Percentiles rank a stretch among this genome's conserved stretches.
These are phyloP conservation scores for Apteryx mantelli DNA, from an alignment of 2,113 vertebrate species.

Conservation along the genomic window DNA sequence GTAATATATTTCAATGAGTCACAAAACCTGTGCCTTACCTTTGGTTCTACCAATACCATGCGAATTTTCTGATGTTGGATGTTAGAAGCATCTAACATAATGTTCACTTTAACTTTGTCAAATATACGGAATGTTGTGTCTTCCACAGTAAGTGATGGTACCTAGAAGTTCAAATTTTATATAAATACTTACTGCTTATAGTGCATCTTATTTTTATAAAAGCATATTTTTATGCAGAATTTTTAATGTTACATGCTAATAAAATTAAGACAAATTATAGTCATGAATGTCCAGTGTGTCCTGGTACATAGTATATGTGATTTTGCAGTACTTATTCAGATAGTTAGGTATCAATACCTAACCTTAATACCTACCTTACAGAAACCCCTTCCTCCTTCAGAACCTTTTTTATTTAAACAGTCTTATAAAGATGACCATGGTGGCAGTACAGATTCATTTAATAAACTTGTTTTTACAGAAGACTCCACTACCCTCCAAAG, in stretches of 20 bases:
- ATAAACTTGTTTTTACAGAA: neutral
- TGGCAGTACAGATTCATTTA: neutral
- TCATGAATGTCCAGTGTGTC: neutral
- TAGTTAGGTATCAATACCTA: neutral
- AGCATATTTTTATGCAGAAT: neutral
- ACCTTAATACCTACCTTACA: neutral
- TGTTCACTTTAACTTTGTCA: conserved; percentile 92
- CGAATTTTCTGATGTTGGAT: conserved; percentile 98
- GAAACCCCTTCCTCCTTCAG: neutral
- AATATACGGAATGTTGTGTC: conserved; percentile 88
- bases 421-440: neutral
- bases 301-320: accelerated
- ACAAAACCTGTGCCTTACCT: conserved; percentile 79
- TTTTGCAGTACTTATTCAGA: neutral
- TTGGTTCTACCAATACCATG: conserved; percentile 91
- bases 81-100: conserved; percentile 92
- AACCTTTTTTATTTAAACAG: neutral
- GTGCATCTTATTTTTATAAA: neutral
- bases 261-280: neutral
- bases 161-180: conserved; percentile 74
- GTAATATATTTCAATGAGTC: neutral
- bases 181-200: neutral
- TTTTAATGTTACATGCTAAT: neutral
- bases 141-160: conserved; percentile 86
- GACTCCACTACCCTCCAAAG: neutral